phyloP scores from a whole-genome alignment of 1,140 invertebrate genomes.

The Schlechtendalia chinensis region DNA sequence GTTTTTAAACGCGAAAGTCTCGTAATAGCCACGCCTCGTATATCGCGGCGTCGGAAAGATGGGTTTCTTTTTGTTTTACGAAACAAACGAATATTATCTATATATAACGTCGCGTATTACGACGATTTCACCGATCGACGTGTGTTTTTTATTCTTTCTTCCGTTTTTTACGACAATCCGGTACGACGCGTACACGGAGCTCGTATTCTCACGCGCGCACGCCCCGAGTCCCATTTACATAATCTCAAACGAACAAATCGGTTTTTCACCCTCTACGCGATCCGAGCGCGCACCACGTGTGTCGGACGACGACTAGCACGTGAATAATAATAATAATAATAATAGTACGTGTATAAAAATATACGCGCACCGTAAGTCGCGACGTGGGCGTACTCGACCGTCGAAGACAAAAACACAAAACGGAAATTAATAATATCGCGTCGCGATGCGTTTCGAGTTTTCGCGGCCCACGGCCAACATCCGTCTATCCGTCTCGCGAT shows the following conservation, averaged over 20 bases:
- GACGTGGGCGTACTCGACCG: no score
- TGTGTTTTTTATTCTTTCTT: neutral
- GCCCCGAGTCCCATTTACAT: no score
- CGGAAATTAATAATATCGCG: no score
- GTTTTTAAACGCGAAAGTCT: no score
- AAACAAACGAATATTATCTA: no score
- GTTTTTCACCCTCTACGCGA: slow-evolving; percentile 35
- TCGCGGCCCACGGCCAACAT: neutral
- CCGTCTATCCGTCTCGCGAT: no score
- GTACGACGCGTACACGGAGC: neutral
- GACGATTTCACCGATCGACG: neutral
- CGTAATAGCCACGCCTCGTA: no score
- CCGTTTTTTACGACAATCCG: neutral
- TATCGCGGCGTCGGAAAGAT: no score
- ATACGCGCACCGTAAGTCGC: neutral
- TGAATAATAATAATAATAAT: no score
- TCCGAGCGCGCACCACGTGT: slow-evolving; percentile 6
- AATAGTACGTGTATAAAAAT: no score
- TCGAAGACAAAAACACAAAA: neutral
- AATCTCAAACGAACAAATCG: neutral
- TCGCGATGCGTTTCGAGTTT: neutral
- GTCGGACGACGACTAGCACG: neutral
- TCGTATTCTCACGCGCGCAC: neutral
- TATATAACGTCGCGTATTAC: no score
- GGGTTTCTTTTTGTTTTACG: no score